Base-by-base conservation (phyloP, 37 sponge, comb jelly and placozoan genomes). In the Dysidea cf. avara region DNA sequence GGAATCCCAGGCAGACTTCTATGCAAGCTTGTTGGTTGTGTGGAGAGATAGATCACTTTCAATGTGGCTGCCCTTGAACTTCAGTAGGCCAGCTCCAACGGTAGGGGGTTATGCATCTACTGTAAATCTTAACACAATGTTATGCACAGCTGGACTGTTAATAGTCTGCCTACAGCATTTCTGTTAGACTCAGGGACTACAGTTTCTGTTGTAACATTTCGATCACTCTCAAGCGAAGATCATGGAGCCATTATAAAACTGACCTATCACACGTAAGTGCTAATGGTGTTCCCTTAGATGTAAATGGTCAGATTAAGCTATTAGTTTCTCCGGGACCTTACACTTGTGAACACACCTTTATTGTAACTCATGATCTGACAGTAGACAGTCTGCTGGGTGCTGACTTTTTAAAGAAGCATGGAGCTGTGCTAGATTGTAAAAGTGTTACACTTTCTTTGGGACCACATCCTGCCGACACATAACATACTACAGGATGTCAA, bases 51-150 rank as follows among this genome's bases (percentile, higher is more conserved):
- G 71, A 55, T 2, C 71, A 69, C 32, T 13, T 69, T 49, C 22
- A 69, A 52, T 29, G 54, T 20, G 32, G 53, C 31, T 69, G 71
- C 30, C 71, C 71, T 69, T 69, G 53, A 69, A 69, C 53, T 50
- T 18, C 54, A 18, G 24, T 21, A 55, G 55, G 54, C 71, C 71
- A 50, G 53, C 53, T 52, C 54, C n/a, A 28, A 24, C 2, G 71
- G 53, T 52, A 55, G 34, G 29, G 38, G 32, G n/a, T n/a, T 38
- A 31, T 20, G 22, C 7, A 34, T 18, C 31, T 26, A 31, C 32
- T 24, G 33, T 24, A 29, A 22, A 24, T 31, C 13, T 51, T 30
- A 69, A 50, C 35, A 20, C 40, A 24, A 7, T 31, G 17, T 28
- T 69, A 14, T 20, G 30, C 17, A 35, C 30, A 52, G 54, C 25